Evolutionary conservation across 2,888 invertebrate species (phyloP), one percentile per base, ranked within the genome.

Genomic region (Orchesella flavescens): DNA sequence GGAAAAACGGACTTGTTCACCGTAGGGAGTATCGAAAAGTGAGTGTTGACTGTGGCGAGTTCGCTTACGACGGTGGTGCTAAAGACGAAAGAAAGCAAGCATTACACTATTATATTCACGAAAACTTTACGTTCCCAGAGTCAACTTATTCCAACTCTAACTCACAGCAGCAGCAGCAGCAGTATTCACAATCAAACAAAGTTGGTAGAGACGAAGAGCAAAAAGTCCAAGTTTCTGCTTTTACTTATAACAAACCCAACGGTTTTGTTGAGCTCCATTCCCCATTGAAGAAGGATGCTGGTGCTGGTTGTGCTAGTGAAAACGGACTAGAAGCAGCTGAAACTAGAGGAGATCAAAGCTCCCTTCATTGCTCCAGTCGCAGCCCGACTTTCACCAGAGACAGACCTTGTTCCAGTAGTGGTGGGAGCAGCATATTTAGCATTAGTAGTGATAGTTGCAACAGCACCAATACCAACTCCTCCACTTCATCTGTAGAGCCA

Each of bases 311-410:
- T 49, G 3, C 12, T 19, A 43, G n/a, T n/a, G 73, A 66, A 76
- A 49, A 9, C 34, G n/a, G 0, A 12, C 7, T 9, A 77, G 57
- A 17, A 71, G 34, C 55, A 63, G 24, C n/a, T 13, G 65, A 23
- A 49, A 24, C 61, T 34, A 75, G 53, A 23, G 23, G 23, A 69
- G 81, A 76, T 66, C 72, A 77, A 63, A 77, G 72, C 44, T 76
- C 49, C 19, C 53, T 44, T 23, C 63, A 66, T 57, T 69, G 19
- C 53, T 65, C 77, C 83, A 83, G 83, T 83, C 83, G 72, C 63
- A 23, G 13, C 21, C 44, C 83, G 73, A 72, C 83, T 83, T 83
- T 72, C 83, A 77, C 72, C 73, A 65, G 72, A 68, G 77, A 66
- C 63, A 72, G 72, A 72, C 43, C 65, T 19, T 49, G 13, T 15